Percentiles rank a stretch among this genome's conserved stretches.
Evolutionary conservation across 2,797 vertebrate genomes (phyloP).

Genomic region (Pogonophryne albipinna): DNA sequence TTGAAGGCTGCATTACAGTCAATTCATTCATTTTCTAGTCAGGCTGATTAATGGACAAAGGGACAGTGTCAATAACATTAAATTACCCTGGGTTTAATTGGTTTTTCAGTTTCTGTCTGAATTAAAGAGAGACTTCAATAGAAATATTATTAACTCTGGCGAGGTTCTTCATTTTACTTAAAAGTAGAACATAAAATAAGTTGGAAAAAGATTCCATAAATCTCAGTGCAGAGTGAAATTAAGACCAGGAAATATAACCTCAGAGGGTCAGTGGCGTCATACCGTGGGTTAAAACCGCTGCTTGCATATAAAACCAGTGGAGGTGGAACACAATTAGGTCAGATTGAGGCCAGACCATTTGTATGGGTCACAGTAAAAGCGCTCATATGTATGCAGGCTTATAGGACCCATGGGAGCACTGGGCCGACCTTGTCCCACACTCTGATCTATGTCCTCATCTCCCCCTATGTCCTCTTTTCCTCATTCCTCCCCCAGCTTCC

Average conservation of each 20-base stretch:
- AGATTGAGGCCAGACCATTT: slow-evolving; percentile 75
- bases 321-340: slow-evolving; percentile 77
- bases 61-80: background rate
- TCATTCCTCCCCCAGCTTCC: slow-evolving; percentile 40
- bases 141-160: background rate
- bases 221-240: slow-evolving; percentile 17
- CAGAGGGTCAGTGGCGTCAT: slow-evolving; percentile 25
- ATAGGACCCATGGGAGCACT: slow-evolving; percentile 65
- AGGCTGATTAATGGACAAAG: no score
- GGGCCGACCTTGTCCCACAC: slow-evolving; percentile 80
- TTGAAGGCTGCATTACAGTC: no score
- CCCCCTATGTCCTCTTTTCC: slow-evolving; percentile 59
- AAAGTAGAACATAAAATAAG: background rate
- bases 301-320: slow-evolving; percentile 63
- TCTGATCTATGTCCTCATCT: slow-evolving; percentile 81
- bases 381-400: slow-evolving; percentile 82
- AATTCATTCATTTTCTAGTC: no score
- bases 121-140: background rate
- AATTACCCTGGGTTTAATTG: background rate
- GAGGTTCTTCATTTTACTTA: background rate
- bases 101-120: background rate
- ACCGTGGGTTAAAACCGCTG: slow-evolving; percentile 37
- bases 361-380: slow-evolving; percentile 76
- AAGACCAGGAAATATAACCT: slow-evolving; percentile 27
- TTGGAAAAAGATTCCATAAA: slow-evolving; percentile 6